Evolutionary conservation across 2,797 vertebrate genomes (phyloP), one percentile per base, ranked within the genome.

Genomic region (Enteromius viviparus): DNA sequence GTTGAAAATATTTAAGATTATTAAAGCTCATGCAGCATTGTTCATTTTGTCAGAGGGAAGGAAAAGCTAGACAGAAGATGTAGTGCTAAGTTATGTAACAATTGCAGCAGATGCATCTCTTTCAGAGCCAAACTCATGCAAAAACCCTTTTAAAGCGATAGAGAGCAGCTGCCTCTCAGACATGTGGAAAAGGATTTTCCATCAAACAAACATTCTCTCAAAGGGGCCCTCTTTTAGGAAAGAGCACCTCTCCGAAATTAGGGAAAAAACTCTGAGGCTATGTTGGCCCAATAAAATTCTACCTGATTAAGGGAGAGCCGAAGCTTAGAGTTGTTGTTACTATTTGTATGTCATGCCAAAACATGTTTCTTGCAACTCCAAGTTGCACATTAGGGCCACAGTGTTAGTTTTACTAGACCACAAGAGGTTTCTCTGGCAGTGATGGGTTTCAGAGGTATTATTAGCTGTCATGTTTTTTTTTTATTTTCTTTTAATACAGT

Each of bases 151-250:
- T 90, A 91, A 86, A 92, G 92, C 91, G 92, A 94, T 90, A 88
- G 90, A 90, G 89, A 85, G 88, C 93, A 94, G 93, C 93, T 94
- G 92, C 91, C 91, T 91, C 90, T 21, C 72, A 92, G 90, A 93
- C 92, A 92, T 91, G 91, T 92, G 91, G 91, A 90, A 94, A 89
- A 91, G 93, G 89, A 93, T 90, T 94, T 94, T 94, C 94, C 94
- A 94, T 92, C 91, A 92, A 90, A 93, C 91, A 91, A 91, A 91
- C 87, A 89, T 90, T 90, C 75, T 85, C 91, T 89, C 88, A 32
- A 85, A 89, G 91, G 91, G 91, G 93, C 90, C 91, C 92, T 90
- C 83, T 80, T 86, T 89, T 89, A 91, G 93, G 93, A 88, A 89
- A 91, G 87, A 58, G 26, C 45, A 81, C 37, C 55, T 76, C 77